Base-by-base conservation (phyloP, 2,888 invertebrate species). In the Cheilosia impressa region DNA sequence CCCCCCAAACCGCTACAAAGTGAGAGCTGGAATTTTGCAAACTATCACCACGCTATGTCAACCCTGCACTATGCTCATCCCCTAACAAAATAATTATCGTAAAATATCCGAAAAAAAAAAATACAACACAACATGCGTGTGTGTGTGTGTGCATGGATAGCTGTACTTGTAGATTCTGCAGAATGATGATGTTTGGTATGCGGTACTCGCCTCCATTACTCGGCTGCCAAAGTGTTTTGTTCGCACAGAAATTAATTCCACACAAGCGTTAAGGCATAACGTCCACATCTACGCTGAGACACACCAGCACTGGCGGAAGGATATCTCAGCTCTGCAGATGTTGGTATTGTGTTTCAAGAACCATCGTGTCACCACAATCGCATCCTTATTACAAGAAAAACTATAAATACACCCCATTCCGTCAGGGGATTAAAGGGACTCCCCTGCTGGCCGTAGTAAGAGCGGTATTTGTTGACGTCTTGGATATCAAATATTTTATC, bases 401-500 rank as follows among this genome's bases (percentile, higher is more conserved):
- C 63, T 34, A 47, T 57, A 15, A 19, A 63, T 27, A 53, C 4
- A 38, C n/a, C 15, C 43, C 45, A 43, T 22, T 24, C 15, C 57
- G 41, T 27, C 62, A 73, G 72, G 78, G 72, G 78, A 83, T 82
- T 82, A 66, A 57, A 50, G 68, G 66, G 58, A 53, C 43, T 38
- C 22, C 41, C 22, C 9, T n/a, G 2, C 27, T 60, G 2, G n/a
- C 4, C 53, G 13, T 15, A 62, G 41, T 43, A 65, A 79, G 73
- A 73, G 76, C 53, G 69, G 60, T 80, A 80, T 84, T 80, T 84
- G 79, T 84, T 84, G 79, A 71, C 66, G 71, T 80, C 75, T 65
- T 60, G 75, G 75, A 79, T 79, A 79, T 71, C 75, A 80, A 84
- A 84, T 84, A 84, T 84, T 84, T 76, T 80, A 84, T 84, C 79